These are phyloP conservation scores for Proteles cristata DNA, from an alignment of 2,113 vertebrate species.

Conservation along the genomic window DNA sequence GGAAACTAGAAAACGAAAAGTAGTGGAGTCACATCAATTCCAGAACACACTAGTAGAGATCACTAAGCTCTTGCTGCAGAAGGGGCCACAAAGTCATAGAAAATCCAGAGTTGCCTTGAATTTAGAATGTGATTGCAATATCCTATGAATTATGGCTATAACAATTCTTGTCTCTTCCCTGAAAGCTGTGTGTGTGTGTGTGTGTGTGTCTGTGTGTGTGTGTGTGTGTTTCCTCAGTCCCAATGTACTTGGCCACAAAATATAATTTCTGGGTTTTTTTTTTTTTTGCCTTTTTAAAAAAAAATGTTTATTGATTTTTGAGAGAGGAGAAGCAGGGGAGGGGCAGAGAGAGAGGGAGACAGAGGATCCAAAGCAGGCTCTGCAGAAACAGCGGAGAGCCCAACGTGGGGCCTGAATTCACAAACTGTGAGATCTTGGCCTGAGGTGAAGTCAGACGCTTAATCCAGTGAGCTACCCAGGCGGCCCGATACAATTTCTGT, in stretches of 20 bases:
- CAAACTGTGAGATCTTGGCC: no score
- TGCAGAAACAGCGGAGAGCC: no score
- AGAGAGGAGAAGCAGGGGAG: no score
- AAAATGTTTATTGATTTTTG: no score
- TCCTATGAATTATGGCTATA: background rate
- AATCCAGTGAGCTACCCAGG: no score
- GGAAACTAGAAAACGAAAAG: background rate
- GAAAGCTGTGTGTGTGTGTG: no score
- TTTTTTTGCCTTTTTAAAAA: no score
- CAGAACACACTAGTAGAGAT: background rate
- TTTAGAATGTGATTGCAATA: background rate
- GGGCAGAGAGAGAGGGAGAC: no score
- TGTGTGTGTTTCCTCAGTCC: background rate
- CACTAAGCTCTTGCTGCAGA: background rate
- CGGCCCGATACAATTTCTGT: background rate
- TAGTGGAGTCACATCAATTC: background rate
- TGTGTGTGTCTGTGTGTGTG: no score
- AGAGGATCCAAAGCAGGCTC: no score
- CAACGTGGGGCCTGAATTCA: no score
- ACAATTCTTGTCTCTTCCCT: background rate
- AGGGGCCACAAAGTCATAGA: background rate
- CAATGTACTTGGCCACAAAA: background rate
- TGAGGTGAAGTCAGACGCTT: no score
- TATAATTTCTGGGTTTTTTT: background rate
- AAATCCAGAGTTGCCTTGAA: background rate